Conservation (phyloP, 2,888 invertebrate genomes). For the Troides aeacus region DNA sequence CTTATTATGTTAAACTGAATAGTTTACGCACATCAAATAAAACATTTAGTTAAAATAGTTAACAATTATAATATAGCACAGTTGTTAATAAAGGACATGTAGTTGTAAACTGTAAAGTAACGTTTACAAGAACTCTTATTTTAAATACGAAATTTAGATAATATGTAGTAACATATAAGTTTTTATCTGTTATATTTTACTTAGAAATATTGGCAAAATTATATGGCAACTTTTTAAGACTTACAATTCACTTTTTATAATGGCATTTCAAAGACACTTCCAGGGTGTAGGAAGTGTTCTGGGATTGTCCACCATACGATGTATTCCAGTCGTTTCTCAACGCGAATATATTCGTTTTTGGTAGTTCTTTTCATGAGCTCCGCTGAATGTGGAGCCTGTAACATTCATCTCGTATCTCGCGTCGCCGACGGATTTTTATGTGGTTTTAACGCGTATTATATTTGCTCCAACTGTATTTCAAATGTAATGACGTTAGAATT, state of each 20-base stretch:
- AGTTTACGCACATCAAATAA: too few relatives aligned
- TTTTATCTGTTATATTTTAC: too few relatives aligned
- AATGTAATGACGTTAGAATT: conserved; percentile 32
- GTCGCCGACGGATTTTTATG: conserved; percentile 66
- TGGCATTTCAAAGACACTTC: conserved; percentile 10
- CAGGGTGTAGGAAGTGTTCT: neutral
- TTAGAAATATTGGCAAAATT: too few relatives aligned
- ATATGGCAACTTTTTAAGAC: too few relatives aligned
- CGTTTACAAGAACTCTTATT: too few relatives aligned
- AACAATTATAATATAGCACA: too few relatives aligned
- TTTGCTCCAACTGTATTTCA: conserved; percentile 60
- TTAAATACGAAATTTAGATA: too few relatives aligned
- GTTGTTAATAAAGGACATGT: too few relatives aligned
- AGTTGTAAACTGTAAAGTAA: too few relatives aligned
- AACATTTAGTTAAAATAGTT: too few relatives aligned
- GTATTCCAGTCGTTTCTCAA: conserved; percentile 70
- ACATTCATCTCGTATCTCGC: conserved; percentile 67
- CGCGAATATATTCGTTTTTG: conserved; percentile 69
- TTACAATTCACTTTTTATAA: neutral
- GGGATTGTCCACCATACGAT: conserved; percentile 44
- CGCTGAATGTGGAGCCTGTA: conserved; percentile 65
- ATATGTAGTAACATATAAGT: too few relatives aligned
- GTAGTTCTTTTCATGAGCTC: conserved; percentile 72
- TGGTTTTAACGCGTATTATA: conserved; percentile 68
- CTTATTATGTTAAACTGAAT: too few relatives aligned